phyloP scores from a whole-genome alignment of 2,113 vertebrate species.

The Callionymus lyra region DNA sequence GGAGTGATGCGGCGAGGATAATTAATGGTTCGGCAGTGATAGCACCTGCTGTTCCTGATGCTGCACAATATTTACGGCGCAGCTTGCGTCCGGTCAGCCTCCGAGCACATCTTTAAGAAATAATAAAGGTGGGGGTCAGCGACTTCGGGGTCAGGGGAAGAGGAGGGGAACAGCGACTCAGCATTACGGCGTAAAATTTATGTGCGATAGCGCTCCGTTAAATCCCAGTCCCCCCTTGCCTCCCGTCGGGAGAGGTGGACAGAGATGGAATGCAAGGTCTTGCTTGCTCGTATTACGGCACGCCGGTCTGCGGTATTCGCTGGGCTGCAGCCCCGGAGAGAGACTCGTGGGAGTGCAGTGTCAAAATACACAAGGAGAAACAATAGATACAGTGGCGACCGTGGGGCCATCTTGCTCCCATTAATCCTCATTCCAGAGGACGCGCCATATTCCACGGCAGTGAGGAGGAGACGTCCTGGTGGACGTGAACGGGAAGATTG shows the following conservation, averaged over 20 bases:
- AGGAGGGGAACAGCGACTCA: constrained; percentile 41
- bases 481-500: constrained; percentile 51
- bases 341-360: constrained; percentile 37
- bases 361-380: constrained; percentile 45
- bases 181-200: constrained; percentile 42
- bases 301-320: constrained; percentile 27
- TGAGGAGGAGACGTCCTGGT: constrained; percentile 45
- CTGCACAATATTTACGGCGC: constrained; percentile 50
- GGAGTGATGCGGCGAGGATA: constrained; percentile 52
- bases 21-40: constrained; percentile 58
- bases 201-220: constrained; percentile 38
- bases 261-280: constrained; percentile 47
- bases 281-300: constrained; percentile 12
- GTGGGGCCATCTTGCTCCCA: constrained; percentile 35
- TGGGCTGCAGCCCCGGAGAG: constrained; percentile 14
- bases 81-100: constrained; percentile 25
- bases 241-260: constrained; percentile 43
- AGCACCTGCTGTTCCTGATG: constrained; percentile 58
- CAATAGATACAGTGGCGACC: constrained; percentile 39
- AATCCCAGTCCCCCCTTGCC: constrained; percentile 30
- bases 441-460: constrained; percentile 19
- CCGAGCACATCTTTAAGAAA: constrained; percentile 24
- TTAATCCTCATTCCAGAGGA: constrained; percentile 55
- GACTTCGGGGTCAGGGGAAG: constrained; percentile 19
- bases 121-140: constrained; percentile 6